Conservation (phyloP, 2,888 invertebrate genomes). For the Lasioglossum malachurum region DNA sequence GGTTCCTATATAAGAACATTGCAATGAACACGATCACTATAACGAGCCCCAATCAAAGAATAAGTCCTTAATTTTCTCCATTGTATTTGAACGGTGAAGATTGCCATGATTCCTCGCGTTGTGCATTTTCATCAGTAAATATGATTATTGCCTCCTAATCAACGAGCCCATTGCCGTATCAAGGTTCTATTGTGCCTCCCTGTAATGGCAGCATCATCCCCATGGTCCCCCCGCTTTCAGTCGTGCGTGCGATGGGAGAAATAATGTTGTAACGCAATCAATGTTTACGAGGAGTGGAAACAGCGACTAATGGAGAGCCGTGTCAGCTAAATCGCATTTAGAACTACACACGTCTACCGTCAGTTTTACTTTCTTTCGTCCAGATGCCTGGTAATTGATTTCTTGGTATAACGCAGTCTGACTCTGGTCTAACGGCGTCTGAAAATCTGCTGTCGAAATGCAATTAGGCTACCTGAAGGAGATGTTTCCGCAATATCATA, state of each 20-base stretch:
- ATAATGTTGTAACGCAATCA: constrained; percentile 3
- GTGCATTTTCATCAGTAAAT: not conserved
- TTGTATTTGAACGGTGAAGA: not conserved
- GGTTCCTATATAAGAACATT: not conserved
- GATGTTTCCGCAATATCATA: not conserved
- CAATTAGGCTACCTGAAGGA: not conserved
- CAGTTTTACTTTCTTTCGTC: not conserved
- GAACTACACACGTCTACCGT: not conserved
- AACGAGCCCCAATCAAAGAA: not conserved
- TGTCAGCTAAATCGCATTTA: constrained; percentile 7
- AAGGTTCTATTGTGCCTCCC: constrained; percentile 3
- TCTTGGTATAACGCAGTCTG: not conserved
- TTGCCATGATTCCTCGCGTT: not conserved
- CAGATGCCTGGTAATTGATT: not conserved
- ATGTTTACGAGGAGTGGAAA: constrained; percentile 5
- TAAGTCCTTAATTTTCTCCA: not conserved
- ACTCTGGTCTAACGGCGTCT: not conserved
- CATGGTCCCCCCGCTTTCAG: not conserved
- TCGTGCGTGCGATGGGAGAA: not conserved
- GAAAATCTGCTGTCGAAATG: not conserved
- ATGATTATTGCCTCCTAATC: not conserved
- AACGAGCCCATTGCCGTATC: not conserved
- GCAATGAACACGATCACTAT: not conserved
- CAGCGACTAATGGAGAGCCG: constrained; percentile 7
- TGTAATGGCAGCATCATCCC: not conserved